Conservation (phyloP, 2,888 invertebrate genomes). For the Polylopha cassiicola region DNA sequence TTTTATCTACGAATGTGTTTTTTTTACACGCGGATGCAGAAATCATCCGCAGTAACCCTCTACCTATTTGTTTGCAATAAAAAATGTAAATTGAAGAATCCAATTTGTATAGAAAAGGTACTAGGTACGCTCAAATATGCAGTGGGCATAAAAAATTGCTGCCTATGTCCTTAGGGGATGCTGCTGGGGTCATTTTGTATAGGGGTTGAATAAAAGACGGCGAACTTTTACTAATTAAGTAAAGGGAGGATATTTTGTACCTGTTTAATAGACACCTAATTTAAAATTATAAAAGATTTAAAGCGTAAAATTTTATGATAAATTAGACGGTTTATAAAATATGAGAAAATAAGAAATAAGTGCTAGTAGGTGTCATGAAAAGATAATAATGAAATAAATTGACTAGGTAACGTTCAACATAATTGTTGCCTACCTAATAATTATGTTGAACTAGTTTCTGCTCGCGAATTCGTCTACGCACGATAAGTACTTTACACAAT, state of each 20-base stretch:
- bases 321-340: constrained; percentile 1
- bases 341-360: background rate
- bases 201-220: constrained; percentile 10
- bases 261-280: constrained; percentile 22
- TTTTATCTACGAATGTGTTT: too few species aligned
- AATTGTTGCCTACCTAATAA: too few species aligned
- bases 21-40: background rate
- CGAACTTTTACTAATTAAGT: constrained; percentile 21
- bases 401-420: too few species aligned
- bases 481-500: too few species aligned
- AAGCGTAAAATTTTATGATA: too few species aligned
- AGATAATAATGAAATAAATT: too few species aligned
- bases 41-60: constrained; percentile 5
- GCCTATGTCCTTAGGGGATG: constrained; percentile 24
- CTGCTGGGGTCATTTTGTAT: constrained; percentile 12
- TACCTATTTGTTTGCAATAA: constrained; percentile 26
- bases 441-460: too few species aligned
- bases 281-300: constrained; percentile 16
- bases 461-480: too few species aligned
- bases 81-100: constrained; percentile 33
- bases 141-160: constrained; percentile 31
- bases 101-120: constrained; percentile 27
- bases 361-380: too few species aligned
- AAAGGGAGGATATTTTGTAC: constrained; percentile 17
- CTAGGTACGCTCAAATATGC: constrained; percentile 31